Conservation (phyloP, 2,888 invertebrate genomes). For the Callyntrura sp. region DNA sequence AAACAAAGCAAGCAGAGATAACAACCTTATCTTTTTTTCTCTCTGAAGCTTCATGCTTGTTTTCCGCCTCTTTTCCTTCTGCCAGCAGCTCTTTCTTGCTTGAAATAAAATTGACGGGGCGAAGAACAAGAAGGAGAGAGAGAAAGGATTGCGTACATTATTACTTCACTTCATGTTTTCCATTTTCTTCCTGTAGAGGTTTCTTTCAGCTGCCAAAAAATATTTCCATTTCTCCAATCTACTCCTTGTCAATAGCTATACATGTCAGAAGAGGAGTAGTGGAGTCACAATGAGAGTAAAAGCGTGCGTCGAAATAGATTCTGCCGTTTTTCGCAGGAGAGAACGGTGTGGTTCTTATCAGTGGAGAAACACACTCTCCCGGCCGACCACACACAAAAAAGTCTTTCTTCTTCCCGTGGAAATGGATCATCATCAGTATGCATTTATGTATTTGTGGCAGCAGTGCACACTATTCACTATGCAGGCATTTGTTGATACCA, state of each 20-base stretch:
- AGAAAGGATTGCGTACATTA: background rate
- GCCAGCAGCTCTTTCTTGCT: background rate
- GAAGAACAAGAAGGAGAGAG: constrained; percentile 6
- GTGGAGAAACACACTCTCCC: constrained; percentile 1
- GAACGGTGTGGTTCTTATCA: background rate
- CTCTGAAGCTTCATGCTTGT: constrained; percentile 1
- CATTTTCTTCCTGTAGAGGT: constrained; percentile 13
- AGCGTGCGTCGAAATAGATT: background rate
- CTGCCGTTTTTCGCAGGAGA: background rate
- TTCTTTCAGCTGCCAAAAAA: constrained; percentile 21
- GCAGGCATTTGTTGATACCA: constrained; percentile 7
- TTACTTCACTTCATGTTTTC: constrained; percentile 22
- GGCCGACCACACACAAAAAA: background rate
- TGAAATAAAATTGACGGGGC: constrained; percentile 9
- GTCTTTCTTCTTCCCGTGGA: background rate
- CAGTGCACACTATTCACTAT: constrained; percentile 20
- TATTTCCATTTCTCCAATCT: constrained; percentile 27
- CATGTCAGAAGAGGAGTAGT: constrained; percentile 15
- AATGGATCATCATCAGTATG: constrained; percentile 66
- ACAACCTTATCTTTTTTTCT: constrained; percentile 22
- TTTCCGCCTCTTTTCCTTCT: background rate
- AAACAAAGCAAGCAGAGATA: constrained; percentile 14
- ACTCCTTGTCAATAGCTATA: constrained; percentile 17
- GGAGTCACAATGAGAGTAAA: background rate
- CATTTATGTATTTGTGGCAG: constrained; percentile 76